Evolutionary conservation across 2,888 invertebrate genomes (phyloP).

Genomic region (Sminthurinus aureus): DNA sequence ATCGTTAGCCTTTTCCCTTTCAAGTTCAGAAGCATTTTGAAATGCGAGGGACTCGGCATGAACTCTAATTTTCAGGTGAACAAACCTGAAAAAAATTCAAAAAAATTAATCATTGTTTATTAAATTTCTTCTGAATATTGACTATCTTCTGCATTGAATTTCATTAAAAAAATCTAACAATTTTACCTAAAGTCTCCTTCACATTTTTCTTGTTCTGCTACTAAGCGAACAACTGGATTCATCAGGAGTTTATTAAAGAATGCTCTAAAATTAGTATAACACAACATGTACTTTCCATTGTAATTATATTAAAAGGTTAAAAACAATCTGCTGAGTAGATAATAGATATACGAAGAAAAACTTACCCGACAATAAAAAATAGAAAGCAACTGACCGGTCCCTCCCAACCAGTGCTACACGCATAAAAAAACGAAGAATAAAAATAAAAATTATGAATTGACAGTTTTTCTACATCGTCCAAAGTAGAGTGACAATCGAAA

Average conservation of each 20-base stretch:
- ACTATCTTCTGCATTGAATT: no score
- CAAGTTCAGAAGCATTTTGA: slow-evolving; percentile 63
- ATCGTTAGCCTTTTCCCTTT: slow-evolving; percentile 61
- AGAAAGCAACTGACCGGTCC: slow-evolving; percentile 67
- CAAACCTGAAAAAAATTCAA: slow-evolving; percentile 63
- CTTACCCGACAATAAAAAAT: slow-evolving; percentile 67
- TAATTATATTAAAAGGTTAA: no score
- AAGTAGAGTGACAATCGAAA: no score
- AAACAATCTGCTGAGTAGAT: no score
- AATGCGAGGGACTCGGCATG: slow-evolving; percentile 68
- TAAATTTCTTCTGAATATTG: no score
- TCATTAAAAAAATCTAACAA: background rate
- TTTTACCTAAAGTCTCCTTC: slow-evolving; percentile 69
- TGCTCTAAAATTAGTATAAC: no score
- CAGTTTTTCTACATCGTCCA: no score
- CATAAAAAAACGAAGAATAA: no score
- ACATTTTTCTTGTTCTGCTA: slow-evolving; percentile 66
- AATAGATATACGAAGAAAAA: no score
- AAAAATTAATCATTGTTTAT: slow-evolving; percentile 22
- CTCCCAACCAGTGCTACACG: slow-evolving; percentile 67
- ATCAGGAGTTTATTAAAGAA: slow-evolving; percentile 68
- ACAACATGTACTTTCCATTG: no score
- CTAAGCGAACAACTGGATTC: slow-evolving; percentile 66
- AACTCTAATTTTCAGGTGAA: slow-evolving; percentile 66
- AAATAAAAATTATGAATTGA: no score